These are phyloP conservation scores for Megalops atlanticus DNA, from an alignment of 2,113 vertebrate genomes.

Conservation along the genomic window DNA sequence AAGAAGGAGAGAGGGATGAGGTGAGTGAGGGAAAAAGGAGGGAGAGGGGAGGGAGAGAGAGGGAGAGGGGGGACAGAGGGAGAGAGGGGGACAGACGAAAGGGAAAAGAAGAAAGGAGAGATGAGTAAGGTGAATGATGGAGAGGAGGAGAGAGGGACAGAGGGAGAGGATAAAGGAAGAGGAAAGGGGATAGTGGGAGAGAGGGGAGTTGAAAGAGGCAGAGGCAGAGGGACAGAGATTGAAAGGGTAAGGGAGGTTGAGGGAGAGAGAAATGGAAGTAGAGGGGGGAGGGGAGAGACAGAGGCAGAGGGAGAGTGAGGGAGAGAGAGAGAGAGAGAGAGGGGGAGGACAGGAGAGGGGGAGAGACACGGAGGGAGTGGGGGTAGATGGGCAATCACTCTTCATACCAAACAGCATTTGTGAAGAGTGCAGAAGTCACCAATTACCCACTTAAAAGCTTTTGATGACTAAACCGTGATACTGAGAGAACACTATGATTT, in stretches of 20 bases:
- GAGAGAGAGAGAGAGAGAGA: constrained; percentile 31
- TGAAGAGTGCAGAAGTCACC: constrained; percentile 52
- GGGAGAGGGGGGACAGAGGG: neutral
- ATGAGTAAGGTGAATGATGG: too few species aligned
- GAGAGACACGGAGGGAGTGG: constrained; percentile 27
- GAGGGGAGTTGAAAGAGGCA: neutral
- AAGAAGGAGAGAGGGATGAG: neutral
- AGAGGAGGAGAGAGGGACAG: neutral
- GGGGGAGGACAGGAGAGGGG: constrained; percentile 14
- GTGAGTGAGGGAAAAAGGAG: neutral
- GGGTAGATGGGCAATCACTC: constrained; percentile 25
- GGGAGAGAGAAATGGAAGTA: neutral
- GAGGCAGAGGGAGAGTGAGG: constrained; percentile 32
- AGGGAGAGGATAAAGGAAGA: neutral
- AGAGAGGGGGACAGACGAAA: neutral
- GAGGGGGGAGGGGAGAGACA: neutral
- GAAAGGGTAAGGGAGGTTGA: neutral
- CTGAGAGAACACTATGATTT: constrained; percentile 57
- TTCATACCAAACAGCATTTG: constrained; percentile 37
- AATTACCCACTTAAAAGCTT: constrained; percentile 62
- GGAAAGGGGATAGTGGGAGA: neutral
- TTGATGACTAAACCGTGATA: constrained; percentile 59
- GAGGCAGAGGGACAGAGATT: neutral
- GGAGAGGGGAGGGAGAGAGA: neutral
- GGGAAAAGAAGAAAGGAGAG: neutral